Evolutionary conservation across 2,888 invertebrate species (phyloP), one percentile per base, ranked within the genome.

Genomic region (Sesia bembeciformis): DNA sequence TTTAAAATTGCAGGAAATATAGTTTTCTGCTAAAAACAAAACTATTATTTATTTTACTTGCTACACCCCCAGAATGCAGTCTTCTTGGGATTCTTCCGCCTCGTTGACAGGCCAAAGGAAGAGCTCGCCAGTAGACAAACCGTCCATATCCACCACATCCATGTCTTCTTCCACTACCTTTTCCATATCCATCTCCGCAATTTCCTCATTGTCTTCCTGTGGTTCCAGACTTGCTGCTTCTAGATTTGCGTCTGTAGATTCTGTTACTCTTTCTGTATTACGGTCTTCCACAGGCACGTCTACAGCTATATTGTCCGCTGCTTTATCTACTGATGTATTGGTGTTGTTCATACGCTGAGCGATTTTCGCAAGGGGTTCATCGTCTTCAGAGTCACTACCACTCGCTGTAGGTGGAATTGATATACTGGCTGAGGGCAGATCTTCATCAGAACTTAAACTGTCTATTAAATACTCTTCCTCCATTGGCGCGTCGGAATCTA

Each of bases 341-440:
- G 23, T 23, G 23, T 52, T 52, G 7, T 61, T 66, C 56, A 62
- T 73, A 49, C 76, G 74, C 60, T 72, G 79, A 4, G 67, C 74
- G 62, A 72, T 75, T 49, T 72, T 71, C 3, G 83, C 73, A 39
- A 87, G 58, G 0, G 87, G 85, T 59, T 88, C 88, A 40, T 87
- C 84, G 52, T 87, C 86, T 3, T 83, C 84, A 0, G 79, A 76
- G 52, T 76, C 74, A 38, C 56, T 41, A 39, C 42, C 41, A 49
- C 53, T 38, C n/a, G 43, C 51, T 38, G 5, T 40, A 23, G 23
- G 23, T 23, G 23, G 23, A 23, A 23, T 23, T 23, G 23, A n/a
- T 7, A 51, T 40, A 38, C 39, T n/a, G 3, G 39, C 41, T 5
- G 7, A 43, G 6, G 8, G 3, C 4, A 42, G 39, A 39, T 54